These are phyloP conservation scores for Patella pellucida DNA, from an alignment of 2,888 invertebrate species.

Conservation along the genomic window DNA sequence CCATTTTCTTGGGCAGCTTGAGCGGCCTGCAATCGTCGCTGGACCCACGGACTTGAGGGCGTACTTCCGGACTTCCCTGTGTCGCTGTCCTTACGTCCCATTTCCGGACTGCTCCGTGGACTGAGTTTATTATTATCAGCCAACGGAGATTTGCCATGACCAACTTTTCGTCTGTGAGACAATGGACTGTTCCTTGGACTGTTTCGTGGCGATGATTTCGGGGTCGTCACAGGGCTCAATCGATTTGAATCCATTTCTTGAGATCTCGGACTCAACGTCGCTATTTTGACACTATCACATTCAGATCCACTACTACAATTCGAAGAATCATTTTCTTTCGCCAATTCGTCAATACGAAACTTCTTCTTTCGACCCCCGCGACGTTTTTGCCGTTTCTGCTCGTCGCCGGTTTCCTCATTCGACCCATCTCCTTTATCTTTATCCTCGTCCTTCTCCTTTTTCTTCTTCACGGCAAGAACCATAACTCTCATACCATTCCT, in stretches of 20 bases:
- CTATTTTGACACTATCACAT: constrained; percentile 43
- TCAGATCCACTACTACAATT: constrained; percentile 68
- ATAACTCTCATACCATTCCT: constrained; percentile 69
- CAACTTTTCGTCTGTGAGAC: constrained; percentile 44
- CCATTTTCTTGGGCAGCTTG: constrained; percentile 58
- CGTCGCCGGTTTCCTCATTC: constrained; percentile 47
- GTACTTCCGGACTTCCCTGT: constrained; percentile 73
- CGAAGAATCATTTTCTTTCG: constrained; percentile 54
- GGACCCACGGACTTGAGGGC: constrained; percentile 73
- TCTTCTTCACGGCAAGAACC: constrained; percentile 60
- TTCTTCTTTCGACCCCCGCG: constrained; percentile 52
- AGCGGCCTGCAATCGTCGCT: constrained; percentile 71
- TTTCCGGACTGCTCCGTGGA: constrained; percentile 65
- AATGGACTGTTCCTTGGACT: constrained; percentile 62
- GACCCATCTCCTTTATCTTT: constrained; percentile 52
- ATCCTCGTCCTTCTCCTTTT: constrained; percentile 51
- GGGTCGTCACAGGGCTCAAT: constrained; percentile 52
- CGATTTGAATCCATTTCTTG: constrained; percentile 38
- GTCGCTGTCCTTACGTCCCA: constrained; percentile 48
- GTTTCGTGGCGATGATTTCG: constrained; percentile 44
- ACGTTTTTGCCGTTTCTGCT: constrained; percentile 56
- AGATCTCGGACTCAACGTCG: constrained; percentile 22
- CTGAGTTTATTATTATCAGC: constrained; percentile 56
- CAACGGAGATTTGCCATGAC: constrained; percentile 60
- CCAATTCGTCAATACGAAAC: constrained; percentile 55